A percentile compares a stretch with the other conserved stretches of the same genome.
Evolutionary conservation across 1,140 invertebrate species (phyloP).

Genomic region (Oncopeltus fasciatus): DNA sequence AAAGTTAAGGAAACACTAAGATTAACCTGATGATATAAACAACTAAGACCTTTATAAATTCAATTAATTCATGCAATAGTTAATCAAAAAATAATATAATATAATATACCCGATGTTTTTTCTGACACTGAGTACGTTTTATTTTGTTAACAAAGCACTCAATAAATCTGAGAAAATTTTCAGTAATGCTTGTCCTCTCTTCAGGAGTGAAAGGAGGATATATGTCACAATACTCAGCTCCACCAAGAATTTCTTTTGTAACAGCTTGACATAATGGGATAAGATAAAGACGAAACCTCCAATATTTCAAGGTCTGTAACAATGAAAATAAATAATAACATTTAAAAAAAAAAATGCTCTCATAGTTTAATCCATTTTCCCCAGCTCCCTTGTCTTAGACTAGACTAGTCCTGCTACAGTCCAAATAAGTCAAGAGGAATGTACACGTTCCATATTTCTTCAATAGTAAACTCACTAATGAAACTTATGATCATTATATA

Average conservation of each 20-base stretch:
- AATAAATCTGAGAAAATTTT: constrained; percentile 71
- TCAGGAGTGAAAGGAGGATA: constrained; percentile 45
- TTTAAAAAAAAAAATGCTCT: neutral
- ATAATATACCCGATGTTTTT: constrained; percentile 40
- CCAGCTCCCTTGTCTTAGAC: no score
- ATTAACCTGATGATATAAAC: no score
- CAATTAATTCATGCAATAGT: neutral
- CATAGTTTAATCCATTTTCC: no score
- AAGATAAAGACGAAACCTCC: constrained; percentile 81
- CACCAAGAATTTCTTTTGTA: constrained; percentile 55
- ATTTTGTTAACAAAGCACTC: constrained; percentile 83
- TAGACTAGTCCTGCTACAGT: no score
- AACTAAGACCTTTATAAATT: no score
- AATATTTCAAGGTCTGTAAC: constrained; percentile 72
- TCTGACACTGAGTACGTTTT: constrained; percentile 46
- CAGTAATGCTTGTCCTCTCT: constrained; percentile 48
- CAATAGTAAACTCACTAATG: no score
- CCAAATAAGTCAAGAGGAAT: no score
- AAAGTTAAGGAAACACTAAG: no score
- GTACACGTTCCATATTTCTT: no score
- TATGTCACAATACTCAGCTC: constrained; percentile 61
- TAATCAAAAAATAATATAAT: neutral
- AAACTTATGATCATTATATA: no score
- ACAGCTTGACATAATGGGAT: constrained; percentile 58
- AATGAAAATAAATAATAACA: constrained; percentile 14